Percentiles rank a stretch among this genome's conserved stretches.
phyloP scores from a whole-genome alignment of 2,888 invertebrate species.

The Abrostola triplasia region DNA sequence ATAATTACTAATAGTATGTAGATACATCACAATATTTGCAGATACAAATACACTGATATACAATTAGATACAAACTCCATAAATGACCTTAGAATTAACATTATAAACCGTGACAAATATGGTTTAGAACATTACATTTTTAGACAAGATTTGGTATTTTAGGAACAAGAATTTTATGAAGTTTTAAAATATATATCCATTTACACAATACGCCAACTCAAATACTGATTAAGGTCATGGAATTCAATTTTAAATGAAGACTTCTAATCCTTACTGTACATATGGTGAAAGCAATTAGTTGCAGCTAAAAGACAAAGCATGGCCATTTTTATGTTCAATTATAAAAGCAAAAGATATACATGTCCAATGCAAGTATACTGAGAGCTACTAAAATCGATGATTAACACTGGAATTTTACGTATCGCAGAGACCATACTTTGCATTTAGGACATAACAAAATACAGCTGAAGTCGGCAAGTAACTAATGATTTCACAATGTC shows the following conservation, averaged over 20 bases:
- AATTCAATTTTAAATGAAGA: neutral
- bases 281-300: too few relatives aligned
- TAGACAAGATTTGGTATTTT: constrained; percentile 30
- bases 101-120: constrained; percentile 13
- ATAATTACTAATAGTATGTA: constrained; percentile 37
- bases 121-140: constrained; percentile 10
- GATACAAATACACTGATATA: constrained; percentile 51
- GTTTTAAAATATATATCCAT: neutral
- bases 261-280: too few relatives aligned
- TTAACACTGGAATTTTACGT: too few relatives aligned
- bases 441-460: neutral
- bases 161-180: constrained; percentile 31
- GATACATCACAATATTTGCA: constrained; percentile 57
- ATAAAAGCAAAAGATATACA: too few relatives aligned
- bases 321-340: too few relatives aligned
- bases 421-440: neutral
- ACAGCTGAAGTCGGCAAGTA: constrained; percentile 3
- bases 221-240: neutral
- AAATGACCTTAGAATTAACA: constrained; percentile 31
- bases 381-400: too few relatives aligned
- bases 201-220: neutral
- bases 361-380: too few relatives aligned
- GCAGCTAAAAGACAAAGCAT: too few relatives aligned
- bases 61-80: constrained; percentile 39
- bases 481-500: neutral